A percentile compares a stretch with the other conserved stretches of the same genome.
phyloP scores from a whole-genome alignment of 1,140 invertebrate genomes.

The Tigriopus japonicus region DNA sequence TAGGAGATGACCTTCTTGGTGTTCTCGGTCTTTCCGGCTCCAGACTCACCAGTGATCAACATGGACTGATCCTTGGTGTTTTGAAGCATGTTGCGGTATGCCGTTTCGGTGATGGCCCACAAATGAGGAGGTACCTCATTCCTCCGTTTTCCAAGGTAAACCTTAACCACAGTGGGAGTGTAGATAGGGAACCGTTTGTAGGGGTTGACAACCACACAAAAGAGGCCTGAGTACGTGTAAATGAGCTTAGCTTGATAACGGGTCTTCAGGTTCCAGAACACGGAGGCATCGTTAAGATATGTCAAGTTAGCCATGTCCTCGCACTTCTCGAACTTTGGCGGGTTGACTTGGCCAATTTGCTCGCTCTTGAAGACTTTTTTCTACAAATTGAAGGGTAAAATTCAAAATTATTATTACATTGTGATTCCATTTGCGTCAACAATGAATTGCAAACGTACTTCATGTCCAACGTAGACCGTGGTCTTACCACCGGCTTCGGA shows the following conservation, averaged over 20 bases:
- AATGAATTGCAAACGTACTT: not conserved
- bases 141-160: constrained; percentile 97
- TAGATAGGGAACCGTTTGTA: constrained; percentile 99
- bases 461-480: not conserved
- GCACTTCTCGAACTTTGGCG: constrained; percentile 43
- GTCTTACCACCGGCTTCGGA: not conserved
- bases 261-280: constrained; percentile 94
- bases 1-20: constrained; percentile 99
- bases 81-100: constrained; percentile 98
- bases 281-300: constrained; percentile 72
- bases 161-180: constrained; percentile 78
- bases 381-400: constrained; percentile 16
- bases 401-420: not conserved
- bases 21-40: constrained; percentile 98
- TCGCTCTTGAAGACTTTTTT: constrained; percentile 95
- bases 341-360: constrained; percentile 90
- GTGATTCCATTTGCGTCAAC: no score
- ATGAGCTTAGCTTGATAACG: constrained; percentile 94
- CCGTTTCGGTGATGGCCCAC: constrained; percentile 98
- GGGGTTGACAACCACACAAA: constrained; percentile 99
- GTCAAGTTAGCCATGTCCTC: constrained; percentile 46
- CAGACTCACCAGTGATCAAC: constrained; percentile 74
- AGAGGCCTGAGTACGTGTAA: constrained; percentile 63
- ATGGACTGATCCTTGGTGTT: constrained; percentile 97
- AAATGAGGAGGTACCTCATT: constrained; percentile 99